A percentile compares a stretch with the other conserved stretches of the same genome.
phyloP scores from a whole-genome alignment of 2,888 invertebrate species.

The Branchellion lobata region DNA sequence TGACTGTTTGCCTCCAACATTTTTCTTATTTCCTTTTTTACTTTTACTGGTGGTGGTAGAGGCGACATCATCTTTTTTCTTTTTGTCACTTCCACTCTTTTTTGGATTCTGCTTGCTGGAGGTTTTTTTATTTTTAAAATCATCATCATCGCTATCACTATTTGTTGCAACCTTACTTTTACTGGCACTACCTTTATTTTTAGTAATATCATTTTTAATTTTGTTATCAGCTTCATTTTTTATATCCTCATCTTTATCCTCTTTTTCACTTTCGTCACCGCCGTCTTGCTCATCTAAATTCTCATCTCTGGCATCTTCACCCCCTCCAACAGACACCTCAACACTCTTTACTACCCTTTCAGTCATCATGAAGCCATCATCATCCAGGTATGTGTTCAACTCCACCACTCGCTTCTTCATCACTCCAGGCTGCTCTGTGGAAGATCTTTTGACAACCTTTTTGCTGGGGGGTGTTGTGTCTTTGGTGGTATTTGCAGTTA shows the following conservation, averaged over 20 bases:
- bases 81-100: neutral
- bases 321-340: neutral
- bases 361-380: conserved; percentile 22
- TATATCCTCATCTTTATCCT: neutral
- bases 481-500: too few relatives aligned
- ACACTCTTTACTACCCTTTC: conserved; percentile 10
- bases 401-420: conserved; percentile 8
- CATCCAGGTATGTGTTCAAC: neutral
- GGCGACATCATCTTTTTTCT: too few relatives aligned
- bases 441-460: too few relatives aligned
- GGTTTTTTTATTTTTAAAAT: too few relatives aligned
- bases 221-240: neutral
- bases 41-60: too few relatives aligned
- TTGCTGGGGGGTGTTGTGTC: neutral
- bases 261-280: neutral
- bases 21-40: too few relatives aligned
- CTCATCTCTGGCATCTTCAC: neutral
- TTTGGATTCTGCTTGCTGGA: neutral
- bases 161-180: neutral
- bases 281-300: neutral
- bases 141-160: neutral
- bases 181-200: neutral
- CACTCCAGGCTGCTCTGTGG: neutral
- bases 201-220: neutral
- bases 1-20: neutral